Evolutionary conservation across 2,797 vertebrate genomes (phyloP).

Genomic region (Bradypus variegatus): DNA sequence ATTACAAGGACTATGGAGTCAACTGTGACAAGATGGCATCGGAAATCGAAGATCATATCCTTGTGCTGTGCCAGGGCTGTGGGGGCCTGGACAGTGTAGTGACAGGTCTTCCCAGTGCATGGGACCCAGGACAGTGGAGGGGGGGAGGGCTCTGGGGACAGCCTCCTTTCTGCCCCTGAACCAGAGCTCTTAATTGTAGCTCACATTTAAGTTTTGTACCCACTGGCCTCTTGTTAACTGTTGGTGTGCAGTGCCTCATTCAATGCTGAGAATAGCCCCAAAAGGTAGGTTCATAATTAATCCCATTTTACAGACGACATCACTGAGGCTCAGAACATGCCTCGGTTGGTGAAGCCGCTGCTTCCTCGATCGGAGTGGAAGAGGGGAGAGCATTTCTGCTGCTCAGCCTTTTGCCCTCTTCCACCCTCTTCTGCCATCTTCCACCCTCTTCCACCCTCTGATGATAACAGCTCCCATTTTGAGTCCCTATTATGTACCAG

Average conservation of each 20-base stretch:
- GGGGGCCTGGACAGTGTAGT: background rate
- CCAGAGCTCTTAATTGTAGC: background rate
- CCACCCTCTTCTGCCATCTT: background rate
- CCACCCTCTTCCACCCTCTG: background rate
- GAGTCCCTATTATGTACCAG: background rate
- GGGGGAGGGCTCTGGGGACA: background rate
- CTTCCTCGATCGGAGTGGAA: background rate
- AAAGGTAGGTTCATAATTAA: background rate
- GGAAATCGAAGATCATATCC: conserved; percentile 98
- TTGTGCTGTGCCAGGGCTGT: conserved; percentile 49
- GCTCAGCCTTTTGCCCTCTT: background rate
- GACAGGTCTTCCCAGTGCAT: background rate
- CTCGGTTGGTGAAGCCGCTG: background rate
- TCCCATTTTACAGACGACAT: background rate
- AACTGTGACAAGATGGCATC: conserved; percentile 93
- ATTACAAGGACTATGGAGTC: conserved; percentile 87
- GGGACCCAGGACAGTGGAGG: background rate
- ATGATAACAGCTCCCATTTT: background rate
- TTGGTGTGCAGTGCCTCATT: background rate
- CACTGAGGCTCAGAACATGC: background rate
- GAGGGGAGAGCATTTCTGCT: background rate
- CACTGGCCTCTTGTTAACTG: background rate
- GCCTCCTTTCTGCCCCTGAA: background rate
- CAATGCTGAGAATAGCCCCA: background rate
- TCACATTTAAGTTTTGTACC: background rate